phyloP scores from a whole-genome alignment of 2,113 vertebrate species.

The Holacanthus passer region DNA sequence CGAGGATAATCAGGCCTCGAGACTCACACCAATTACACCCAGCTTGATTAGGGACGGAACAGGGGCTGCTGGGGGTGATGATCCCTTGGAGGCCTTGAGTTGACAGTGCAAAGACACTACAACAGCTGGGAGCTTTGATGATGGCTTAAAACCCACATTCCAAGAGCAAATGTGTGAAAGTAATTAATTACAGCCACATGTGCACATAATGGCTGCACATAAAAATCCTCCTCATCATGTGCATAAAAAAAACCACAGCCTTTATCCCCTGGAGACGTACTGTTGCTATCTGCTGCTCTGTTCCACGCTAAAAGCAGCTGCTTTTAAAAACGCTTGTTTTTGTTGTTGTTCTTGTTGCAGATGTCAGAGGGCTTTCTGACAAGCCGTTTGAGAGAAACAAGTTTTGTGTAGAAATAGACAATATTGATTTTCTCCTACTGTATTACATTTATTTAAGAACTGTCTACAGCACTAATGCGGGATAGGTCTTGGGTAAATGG shows the following conservation, averaged over 20 bases:
- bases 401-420: conserved; percentile 51
- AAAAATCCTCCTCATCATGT: conserved; percentile 32
- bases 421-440: conserved; percentile 61
- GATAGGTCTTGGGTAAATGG: conserved; percentile 10
- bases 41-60: conserved; percentile 52
- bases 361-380: conserved; percentile 46
- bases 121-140: conserved; percentile 59
- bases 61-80: conserved; percentile 7
- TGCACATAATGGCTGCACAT: conserved; percentile 26
- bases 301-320: background rate
- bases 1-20: conserved; percentile 45
- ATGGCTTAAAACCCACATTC: conserved; percentile 52
- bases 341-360: conserved; percentile 46
- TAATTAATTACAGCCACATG: conserved; percentile 59
- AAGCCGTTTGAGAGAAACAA: conserved; percentile 49
- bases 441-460: conserved; percentile 50
- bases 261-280: background rate
- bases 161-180: conserved; percentile 46
- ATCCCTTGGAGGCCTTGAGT: conserved; percentile 37
- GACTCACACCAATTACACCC: conserved; percentile 54
- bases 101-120: conserved; percentile 37
- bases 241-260: conserved; percentile 31
- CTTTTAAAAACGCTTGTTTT: conserved; percentile 40
- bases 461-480: conserved; percentile 38
- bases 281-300: conserved; percentile 1